Conservation (phyloP, 2,797 vertebrate species). For the Semaprochilodus insignis region DNA sequence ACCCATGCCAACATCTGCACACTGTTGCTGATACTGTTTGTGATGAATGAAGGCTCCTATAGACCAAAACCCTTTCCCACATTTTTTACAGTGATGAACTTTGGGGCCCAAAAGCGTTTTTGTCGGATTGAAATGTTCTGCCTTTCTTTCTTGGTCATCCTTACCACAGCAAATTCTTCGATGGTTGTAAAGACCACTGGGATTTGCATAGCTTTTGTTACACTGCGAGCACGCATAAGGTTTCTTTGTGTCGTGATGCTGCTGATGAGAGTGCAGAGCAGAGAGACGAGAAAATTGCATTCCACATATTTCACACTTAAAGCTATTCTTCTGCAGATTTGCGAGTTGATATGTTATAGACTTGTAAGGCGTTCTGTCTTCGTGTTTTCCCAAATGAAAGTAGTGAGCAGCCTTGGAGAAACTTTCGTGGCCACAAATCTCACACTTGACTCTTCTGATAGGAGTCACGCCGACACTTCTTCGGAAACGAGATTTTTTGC, state of each 20-base stretch:
- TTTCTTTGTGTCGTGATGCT: slow-evolving; percentile 74
- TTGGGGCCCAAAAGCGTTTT: slow-evolving; percentile 84
- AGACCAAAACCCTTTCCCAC: slow-evolving; percentile 85
- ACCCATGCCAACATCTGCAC: slow-evolving; percentile 69
- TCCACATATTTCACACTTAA: slow-evolving; percentile 74
- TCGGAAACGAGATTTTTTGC: slow-evolving; percentile 59
- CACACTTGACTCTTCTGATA: slow-evolving; percentile 53
- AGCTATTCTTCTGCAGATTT: slow-evolving; percentile 65
- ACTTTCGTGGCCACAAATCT: slow-evolving; percentile 70
- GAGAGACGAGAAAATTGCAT: slow-evolving; percentile 74
- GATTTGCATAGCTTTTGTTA: slow-evolving; percentile 69
- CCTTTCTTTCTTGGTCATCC: slow-evolving; percentile 59
- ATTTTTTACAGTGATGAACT: slow-evolving; percentile 80
- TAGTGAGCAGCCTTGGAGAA: slow-evolving; percentile 62
- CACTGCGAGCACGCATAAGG: slow-evolving; percentile 74
- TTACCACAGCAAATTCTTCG: slow-evolving; percentile 69
- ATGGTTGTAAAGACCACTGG: slow-evolving; percentile 72
- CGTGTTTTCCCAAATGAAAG: slow-evolving; percentile 68
- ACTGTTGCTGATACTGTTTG: slow-evolving; percentile 75
- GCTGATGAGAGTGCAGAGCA: slow-evolving; percentile 77
- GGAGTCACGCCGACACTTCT: slow-evolving; percentile 51
- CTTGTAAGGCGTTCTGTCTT: slow-evolving; percentile 55
- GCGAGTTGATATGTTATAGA: slow-evolving; percentile 61
- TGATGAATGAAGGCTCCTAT: slow-evolving; percentile 81
- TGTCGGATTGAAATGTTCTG: slow-evolving; percentile 79